Base-by-base conservation (phyloP, 2,888 invertebrate genomes). In the Coelogynopora nodosa region DNA sequence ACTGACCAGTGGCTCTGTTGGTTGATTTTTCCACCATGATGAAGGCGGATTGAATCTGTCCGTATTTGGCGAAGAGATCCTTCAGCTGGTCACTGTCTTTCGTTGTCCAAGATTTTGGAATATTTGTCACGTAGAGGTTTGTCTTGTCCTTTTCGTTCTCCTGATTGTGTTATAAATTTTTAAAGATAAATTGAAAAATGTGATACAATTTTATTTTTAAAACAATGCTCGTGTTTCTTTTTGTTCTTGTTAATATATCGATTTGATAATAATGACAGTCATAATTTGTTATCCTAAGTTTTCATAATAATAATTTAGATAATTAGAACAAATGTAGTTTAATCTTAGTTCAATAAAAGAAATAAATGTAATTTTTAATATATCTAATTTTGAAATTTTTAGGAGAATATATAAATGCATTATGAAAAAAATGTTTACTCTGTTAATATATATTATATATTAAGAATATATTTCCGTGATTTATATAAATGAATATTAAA, bases 21-120 rank as follows among this genome's bases (percentile, higher is more conserved):
- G 80, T 67, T 30, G 85, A 27, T 26, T 67, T 86, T 31, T 87
- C 87, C n/a, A 87, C 86, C 87, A 87, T 87, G 28, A 87, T 81
- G 31, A 86, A 86, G 1, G 87, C 87, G 13, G 87, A 87, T 28
- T 86, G 85, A 49, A 87, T 81, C 67, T 80, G 80, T 29, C 87
- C 87, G 67, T 30, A 82, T 80, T 87, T 67, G 0, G 74, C 29
- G 31, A 87, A 87, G 0, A 87, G n/a, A 26, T 81, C 81, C 49
- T 87, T 80, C 86, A 87, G 80, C 28, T 86, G 86, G 23, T 87
- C 87, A 49, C 85, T 87, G 49, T 87, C 87, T 27, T 31, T 30
- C 18, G 85, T 86, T 13, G 85, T 26, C 85, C 85, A 87, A 1
- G 74, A 26, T 28, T 86, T 86, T 27, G 87, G 87, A 5, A 87